Evolutionary conservation across 2,113 vertebrate species (phyloP).

Genomic region (Apteryx owenii): DNA sequence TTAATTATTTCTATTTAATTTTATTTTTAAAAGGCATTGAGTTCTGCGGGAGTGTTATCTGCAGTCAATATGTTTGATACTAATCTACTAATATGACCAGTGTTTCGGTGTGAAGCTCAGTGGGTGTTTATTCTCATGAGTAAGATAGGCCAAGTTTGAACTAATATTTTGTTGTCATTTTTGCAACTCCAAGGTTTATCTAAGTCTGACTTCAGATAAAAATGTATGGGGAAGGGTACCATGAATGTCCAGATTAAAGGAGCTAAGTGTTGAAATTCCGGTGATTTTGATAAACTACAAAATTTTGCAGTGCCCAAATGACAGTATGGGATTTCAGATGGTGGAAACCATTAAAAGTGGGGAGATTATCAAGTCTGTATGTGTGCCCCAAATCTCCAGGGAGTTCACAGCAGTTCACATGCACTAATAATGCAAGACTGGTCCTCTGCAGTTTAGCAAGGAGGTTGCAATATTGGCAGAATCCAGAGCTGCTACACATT

Average conservation of each 20-base stretch:
- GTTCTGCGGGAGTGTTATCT: neutral
- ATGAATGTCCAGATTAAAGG: neutral
- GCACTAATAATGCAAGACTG: neutral
- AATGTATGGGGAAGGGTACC: accelerated
- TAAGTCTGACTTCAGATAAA: neutral
- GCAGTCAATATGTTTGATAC: neutral
- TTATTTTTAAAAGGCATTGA: neutral
- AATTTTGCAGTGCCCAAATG: neutral
- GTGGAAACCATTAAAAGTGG: neutral
- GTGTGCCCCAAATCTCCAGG: neutral
- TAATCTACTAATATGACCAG: neutral
- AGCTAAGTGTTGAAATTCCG: neutral
- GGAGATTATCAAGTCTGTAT: neutral
- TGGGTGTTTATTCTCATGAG: neutral
- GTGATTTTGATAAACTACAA: neutral
- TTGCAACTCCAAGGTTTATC: neutral
- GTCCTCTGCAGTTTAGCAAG: neutral
- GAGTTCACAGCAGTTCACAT: neutral
- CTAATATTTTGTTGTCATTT: neutral
- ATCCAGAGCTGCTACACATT: neutral
- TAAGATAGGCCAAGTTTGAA: neutral
- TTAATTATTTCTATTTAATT: neutral
- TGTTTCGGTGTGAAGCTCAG: neutral
- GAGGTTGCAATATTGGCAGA: neutral
- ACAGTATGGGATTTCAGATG: neutral